These are phyloP conservation scores for Pseudococcus viburni DNA, from an alignment of 2,888 invertebrate genomes.

Conservation along the genomic window DNA sequence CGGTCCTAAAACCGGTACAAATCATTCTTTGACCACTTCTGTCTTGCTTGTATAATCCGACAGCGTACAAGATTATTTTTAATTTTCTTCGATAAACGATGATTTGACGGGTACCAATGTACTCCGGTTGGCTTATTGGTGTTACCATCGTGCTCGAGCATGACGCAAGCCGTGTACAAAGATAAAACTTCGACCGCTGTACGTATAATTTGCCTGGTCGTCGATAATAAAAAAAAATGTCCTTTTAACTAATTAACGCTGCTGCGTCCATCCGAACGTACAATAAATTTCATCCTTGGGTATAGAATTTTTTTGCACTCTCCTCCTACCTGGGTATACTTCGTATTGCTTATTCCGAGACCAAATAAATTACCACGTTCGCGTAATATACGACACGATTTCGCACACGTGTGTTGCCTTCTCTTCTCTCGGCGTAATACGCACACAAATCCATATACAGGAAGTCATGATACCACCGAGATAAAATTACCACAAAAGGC, in stretches of 20 bases:
- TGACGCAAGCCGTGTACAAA: background rate
- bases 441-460: slow-evolving; percentile 33
- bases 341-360: background rate
- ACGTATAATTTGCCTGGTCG: background rate
- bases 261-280: background rate
- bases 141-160: slow-evolving; percentile 29
- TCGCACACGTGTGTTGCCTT: slow-evolving; percentile 22
- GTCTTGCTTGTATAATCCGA: slow-evolving; percentile 56
- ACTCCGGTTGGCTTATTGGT: background rate
- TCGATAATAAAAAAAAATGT: slow-evolving; percentile 17
- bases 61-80: slow-evolving; percentile 40
- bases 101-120: slow-evolving; percentile 21
- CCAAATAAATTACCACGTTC: slow-evolving; percentile 25
- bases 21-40: slow-evolving; percentile 66
- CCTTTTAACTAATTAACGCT: slow-evolving; percentile 43
- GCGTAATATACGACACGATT: slow-evolving; percentile 31
- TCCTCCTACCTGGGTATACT: background rate
- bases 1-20: slow-evolving; percentile 64
- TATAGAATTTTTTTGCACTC: background rate
- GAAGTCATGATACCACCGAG: slow-evolving; percentile 21
- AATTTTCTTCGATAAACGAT: slow-evolving; percentile 43
- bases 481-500: slow-evolving; percentile 47
- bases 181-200: background rate
- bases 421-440: slow-evolving; percentile 6
- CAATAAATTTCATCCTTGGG: slow-evolving; percentile 16